A percentile compares a stretch with the other conserved stretches of the same genome.
These are phyloP conservation scores for Anabacerthia variegaticeps DNA, from an alignment of 2,797 vertebrate species.

Conservation along the genomic window DNA sequence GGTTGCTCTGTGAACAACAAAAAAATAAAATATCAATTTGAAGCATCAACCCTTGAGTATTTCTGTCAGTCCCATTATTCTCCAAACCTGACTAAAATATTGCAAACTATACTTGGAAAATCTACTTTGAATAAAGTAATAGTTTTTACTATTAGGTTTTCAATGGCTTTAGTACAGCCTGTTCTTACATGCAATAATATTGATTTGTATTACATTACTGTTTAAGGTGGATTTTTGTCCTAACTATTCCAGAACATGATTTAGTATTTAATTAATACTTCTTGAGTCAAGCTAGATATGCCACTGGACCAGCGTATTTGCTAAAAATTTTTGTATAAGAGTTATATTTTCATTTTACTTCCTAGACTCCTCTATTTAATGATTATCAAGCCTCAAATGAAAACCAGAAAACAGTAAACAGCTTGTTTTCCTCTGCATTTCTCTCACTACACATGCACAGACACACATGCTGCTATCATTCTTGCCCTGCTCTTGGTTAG, in stretches of 20 bases:
- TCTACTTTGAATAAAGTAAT: background rate
- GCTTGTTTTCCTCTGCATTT: background rate
- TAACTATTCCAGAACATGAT: background rate
- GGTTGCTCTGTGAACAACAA: background rate
- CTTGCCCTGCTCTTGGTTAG: background rate
- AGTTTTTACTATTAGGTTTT: background rate
- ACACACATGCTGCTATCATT: rapidly evolving
- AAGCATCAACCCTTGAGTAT: background rate
- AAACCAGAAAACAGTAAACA: background rate
- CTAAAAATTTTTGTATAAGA: background rate
- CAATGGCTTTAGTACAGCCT: background rate
- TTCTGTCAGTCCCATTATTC: background rate
- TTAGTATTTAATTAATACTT: background rate
- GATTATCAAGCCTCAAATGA: background rate
- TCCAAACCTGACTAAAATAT: background rate
- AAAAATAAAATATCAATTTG: background rate
- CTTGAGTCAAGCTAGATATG: background rate
- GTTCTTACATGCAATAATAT: background rate
- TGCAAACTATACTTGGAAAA: background rate
- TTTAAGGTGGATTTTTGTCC: background rate
- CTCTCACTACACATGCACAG: background rate
- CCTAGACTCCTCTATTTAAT: background rate
- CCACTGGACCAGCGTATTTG: background rate
- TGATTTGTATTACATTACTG: background rate
- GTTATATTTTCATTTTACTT: background rate